These are phyloP conservation scores for Drosophila emarginata DNA, from an alignment of 2,888 invertebrate genomes.

Conservation along the genomic window DNA sequence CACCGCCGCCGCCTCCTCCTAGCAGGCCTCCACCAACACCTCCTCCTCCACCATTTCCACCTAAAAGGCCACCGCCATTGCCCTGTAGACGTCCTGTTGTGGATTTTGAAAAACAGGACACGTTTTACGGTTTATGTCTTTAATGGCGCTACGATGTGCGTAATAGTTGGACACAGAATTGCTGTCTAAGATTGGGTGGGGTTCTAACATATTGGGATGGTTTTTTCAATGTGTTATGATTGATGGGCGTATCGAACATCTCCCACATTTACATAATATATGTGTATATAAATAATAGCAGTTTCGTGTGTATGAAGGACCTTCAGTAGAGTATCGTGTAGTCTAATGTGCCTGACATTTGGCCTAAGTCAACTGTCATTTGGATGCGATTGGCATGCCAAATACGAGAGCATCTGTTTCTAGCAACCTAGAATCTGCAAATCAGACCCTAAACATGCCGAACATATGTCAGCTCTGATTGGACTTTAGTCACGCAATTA, in stretches of 20 bases:
- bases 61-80: conserved; percentile 47
- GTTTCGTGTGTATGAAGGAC: not conserved
- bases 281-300: conserved; percentile 60
- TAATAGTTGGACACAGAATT: conserved; percentile 1
- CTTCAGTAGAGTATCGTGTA: conserved; percentile 14
- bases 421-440: not conserved
- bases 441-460: not conserved
- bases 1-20: conserved; percentile 39
- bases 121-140: conserved; percentile 57
- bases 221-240: conserved; percentile 52
- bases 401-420: conserved; percentile 31
- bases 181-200: conserved; percentile 3
- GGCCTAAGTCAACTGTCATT: conserved; percentile 33
- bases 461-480: conserved; percentile 31
- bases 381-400: conserved; percentile 44
- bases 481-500: conserved; percentile 4
- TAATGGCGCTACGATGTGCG: conserved; percentile 44
- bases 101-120: conserved; percentile 52
- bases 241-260: conserved; percentile 58
- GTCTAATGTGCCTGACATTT: not conserved
- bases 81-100: conserved; percentile 63
- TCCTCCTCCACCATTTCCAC: conserved; percentile 53
- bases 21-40: conserved; percentile 52
- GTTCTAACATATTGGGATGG: conserved; percentile 26
- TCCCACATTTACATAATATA: conserved; percentile 10